phyloP scores from a whole-genome alignment of 2,113 vertebrate genomes.

The Guaruba guarouba region DNA sequence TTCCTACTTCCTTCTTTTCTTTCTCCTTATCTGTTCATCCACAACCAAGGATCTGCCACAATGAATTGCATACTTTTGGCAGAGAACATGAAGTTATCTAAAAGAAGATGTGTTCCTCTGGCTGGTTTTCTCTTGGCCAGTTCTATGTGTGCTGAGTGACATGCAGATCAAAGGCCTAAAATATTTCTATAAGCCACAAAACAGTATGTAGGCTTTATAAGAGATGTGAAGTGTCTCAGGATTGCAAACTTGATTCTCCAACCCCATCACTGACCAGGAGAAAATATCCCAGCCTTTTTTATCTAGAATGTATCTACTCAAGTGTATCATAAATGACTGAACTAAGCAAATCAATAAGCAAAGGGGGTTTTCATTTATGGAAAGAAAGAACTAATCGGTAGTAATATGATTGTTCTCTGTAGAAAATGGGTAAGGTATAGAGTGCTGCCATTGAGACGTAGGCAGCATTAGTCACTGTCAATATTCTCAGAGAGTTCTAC shows the following conservation, averaged over 20 bases:
- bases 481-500: slow-evolving; percentile 56
- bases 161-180: not conserved
- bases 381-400: slow-evolving; percentile 33
- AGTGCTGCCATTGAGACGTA: slow-evolving; percentile 43
- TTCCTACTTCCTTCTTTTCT: not conserved
- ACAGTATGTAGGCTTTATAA: not conserved
- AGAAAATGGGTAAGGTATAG: slow-evolving; percentile 60
- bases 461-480: slow-evolving; percentile 67
- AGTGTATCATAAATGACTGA: slow-evolving; percentile 39
- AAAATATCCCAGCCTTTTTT: slow-evolving; percentile 22
- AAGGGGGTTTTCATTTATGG: slow-evolving; percentile 25
- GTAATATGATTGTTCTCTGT: slow-evolving; percentile 49
- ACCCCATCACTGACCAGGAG: not conserved
- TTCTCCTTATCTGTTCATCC: not conserved
- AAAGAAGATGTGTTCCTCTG: not conserved
- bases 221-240: not conserved
- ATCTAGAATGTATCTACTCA: slow-evolving; percentile 25
- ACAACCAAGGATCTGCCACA: not conserved
- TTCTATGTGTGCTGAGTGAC: not conserved
- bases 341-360: slow-evolving; percentile 61
- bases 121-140: not conserved
- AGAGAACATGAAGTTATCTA: not conserved
- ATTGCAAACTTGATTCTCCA: not conserved
- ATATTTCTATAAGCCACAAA: not conserved
- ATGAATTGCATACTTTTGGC: not conserved